These are phyloP conservation scores for Semnornis frantzii DNA, from an alignment of 2,113 vertebrate genomes.

Conservation along the genomic window DNA sequence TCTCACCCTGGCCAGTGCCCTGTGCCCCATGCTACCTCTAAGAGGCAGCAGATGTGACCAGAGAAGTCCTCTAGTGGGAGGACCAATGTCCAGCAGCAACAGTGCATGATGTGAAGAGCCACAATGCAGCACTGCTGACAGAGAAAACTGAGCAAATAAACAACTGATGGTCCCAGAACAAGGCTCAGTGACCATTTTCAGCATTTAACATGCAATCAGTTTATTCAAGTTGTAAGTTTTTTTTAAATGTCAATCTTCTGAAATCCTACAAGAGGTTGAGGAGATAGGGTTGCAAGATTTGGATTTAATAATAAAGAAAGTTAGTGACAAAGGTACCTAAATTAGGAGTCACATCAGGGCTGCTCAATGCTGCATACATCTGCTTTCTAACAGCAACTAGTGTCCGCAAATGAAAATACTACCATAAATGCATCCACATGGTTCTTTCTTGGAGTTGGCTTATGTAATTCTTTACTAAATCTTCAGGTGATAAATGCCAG, in stretches of 20 bases:
- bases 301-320: neutral
- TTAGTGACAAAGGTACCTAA: neutral
- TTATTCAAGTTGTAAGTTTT: neutral
- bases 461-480: neutral
- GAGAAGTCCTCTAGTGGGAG: neutral
- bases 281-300: neutral
- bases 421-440: neutral
- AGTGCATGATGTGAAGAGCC: too few relatives aligned
- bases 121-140: neutral
- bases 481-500: neutral
- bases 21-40: neutral
- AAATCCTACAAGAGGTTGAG: neutral
- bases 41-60: neutral
- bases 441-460: neutral
- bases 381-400: neutral
- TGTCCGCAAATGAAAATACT: neutral
- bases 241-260: neutral
- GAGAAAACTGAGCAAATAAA: neutral
- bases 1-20: neutral
- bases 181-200: neutral
- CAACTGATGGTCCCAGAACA: neutral
- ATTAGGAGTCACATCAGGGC: neutral
- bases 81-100: neutral
- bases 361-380: neutral
- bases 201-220: neutral